Base-by-base conservation (phyloP, 1,140 invertebrate species). In the Aphaenogaster ashmeadi region DNA sequence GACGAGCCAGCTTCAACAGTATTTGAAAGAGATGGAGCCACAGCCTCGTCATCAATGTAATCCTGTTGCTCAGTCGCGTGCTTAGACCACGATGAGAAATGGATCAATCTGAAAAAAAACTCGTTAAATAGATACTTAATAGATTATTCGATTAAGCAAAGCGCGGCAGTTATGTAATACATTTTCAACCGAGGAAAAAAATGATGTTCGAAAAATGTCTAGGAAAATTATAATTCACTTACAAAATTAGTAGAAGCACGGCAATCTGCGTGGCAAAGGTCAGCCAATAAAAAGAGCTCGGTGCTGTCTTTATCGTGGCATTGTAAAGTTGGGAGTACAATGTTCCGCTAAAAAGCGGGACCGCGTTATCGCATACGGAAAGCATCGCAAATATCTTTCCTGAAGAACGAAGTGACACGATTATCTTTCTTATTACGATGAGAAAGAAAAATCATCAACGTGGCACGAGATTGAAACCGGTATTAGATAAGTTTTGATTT, bases 361-460 rank as follows among this genome's bases (percentile, higher is more conserved):
- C 97, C 0, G 97, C 97, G 91, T 97, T 98, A 91, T 98, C 97
- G 88, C 97, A 97, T 1, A 97, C 97, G 0, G 97, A 97, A 6
- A 98, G 94, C 64, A 98, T 94, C 0, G 97, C 97, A 91, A 97
- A 98, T 3, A 97, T 96, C 93, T 97, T 98, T 64, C 97, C 97
- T 97, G 93, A 62, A 94, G 67, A 81, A 13, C 5, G 4, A 38
- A 8, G 13, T 15, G 13, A 41, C 18, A 78, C 7, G n/a, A 66
- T 81, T 56, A 81, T 38, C 9, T 33, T 44, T 60, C 5, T 67
- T 79, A 9, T 66, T 9, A 33, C 1, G 27, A 79, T 18, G 18
- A 18, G 2, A 67, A 67, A 79, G 27, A 47, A n/a, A 80, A 69
- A 69, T 36, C 1, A 36, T 18, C 4, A n/a, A 13, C n/a, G 18